Evolutionary conservation across 2,113 vertebrate species (phyloP).

Genomic region (Tetraodon nigroviridis): DNA sequence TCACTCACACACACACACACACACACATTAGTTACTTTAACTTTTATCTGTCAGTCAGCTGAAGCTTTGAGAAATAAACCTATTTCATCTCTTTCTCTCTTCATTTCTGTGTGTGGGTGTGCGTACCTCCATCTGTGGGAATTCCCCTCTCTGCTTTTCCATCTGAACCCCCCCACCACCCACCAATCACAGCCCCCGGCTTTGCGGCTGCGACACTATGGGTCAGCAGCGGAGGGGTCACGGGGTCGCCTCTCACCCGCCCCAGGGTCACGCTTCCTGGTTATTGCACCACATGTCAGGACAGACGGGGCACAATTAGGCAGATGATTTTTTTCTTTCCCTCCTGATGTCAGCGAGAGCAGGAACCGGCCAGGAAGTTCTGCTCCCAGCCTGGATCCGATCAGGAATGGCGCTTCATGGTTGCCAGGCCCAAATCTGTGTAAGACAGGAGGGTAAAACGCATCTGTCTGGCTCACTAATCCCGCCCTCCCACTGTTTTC

Average conservation of each 20-base stretch:
- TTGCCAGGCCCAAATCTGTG: neutral
- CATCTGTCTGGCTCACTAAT: conserved; percentile 44
- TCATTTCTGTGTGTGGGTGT: conserved; percentile 3
- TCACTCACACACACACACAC: conserved; percentile 23
- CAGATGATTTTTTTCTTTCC: too few species aligned
- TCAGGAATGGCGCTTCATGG: neutral
- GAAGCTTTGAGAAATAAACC: too few species aligned
- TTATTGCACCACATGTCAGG: conserved; percentile 16
- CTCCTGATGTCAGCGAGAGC: neutral
- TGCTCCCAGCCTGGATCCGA: neutral
- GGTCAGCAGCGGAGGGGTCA: conserved; percentile 47
- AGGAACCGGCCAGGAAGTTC: neutral
- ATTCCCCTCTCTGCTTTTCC: conserved; percentile 55
- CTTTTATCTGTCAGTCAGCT: too few species aligned
- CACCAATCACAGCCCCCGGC: conserved; percentile 44
- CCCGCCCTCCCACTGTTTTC: conserved; percentile 51
- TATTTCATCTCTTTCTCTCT: conserved; percentile 9
- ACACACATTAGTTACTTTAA: conserved; percentile 21
- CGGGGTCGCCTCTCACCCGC: conserved; percentile 34
- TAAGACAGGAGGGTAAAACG: conserved; percentile 15
- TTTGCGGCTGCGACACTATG: conserved; percentile 49
- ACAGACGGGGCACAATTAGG: conserved; percentile 4
- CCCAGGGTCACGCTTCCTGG: conserved; percentile 46
- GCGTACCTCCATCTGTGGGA: conserved; percentile 55
- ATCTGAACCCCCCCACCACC: conserved; percentile 17